These are phyloP conservation scores for Platycnemis pennipes DNA, from an alignment of 2,888 invertebrate genomes.

Conservation along the genomic window DNA sequence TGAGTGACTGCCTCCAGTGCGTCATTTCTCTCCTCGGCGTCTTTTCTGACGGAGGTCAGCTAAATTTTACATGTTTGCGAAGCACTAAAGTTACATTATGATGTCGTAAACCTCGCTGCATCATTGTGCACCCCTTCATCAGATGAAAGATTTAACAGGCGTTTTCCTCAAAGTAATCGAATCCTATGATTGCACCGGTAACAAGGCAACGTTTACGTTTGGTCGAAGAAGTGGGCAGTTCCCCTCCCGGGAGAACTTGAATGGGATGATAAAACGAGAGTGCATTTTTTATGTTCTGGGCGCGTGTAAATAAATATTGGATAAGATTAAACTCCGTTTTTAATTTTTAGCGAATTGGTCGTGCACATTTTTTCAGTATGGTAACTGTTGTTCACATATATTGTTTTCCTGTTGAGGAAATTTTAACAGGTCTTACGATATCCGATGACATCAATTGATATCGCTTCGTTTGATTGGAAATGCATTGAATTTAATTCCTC, in stretches of 20 bases:
- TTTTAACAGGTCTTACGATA: too few species aligned
- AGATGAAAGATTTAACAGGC: constrained; percentile 12
- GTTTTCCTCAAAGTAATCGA: constrained; percentile 26
- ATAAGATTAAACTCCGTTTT: too few species aligned
- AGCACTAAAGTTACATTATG: background rate
- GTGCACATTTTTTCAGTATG: too few species aligned
- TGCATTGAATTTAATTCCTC: too few species aligned
- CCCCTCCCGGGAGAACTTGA: background rate
- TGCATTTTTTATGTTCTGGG: background rate
- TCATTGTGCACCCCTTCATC: background rate
- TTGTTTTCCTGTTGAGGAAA: too few species aligned
- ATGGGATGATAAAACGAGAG: background rate
- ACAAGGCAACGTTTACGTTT: background rate
- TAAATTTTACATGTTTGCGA: constrained; percentile 15
- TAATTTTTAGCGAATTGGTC: too few species aligned
- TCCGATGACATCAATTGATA: too few species aligned
- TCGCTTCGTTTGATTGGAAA: too few species aligned
- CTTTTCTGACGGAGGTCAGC: constrained; percentile 7
- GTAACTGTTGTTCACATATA: too few species aligned
- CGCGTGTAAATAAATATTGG: background rate
- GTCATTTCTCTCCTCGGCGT: background rate
- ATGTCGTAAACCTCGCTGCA: background rate
- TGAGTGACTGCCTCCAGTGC: background rate
- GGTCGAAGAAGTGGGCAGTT: background rate
- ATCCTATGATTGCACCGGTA: constrained; percentile 11